Evolutionary conservation across 2,888 invertebrate species (phyloP), one percentile per base, ranked within the genome.

Genomic region (Cephus sareptanus): DNA sequence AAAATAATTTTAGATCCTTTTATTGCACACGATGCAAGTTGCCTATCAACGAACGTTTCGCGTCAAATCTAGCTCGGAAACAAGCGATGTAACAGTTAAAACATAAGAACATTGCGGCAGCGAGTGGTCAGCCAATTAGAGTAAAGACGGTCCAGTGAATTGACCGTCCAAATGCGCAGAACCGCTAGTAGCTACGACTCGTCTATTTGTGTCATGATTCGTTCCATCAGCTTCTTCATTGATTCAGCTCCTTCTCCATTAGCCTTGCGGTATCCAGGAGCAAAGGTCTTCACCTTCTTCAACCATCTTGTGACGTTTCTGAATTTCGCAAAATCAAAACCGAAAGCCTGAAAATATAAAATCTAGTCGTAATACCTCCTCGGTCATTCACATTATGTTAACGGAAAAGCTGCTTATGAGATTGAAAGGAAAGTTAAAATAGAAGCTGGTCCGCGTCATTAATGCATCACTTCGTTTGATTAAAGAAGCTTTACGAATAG

Each of bases 221-320:
- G 6, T 23, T 56, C 40, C 23, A 56, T 56, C 9, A 15, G 23
- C 9, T 56, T 84, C 80, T 86, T 89, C 13, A 89, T 74, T 4
- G 84, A 75, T 75, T 88, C 85, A 13, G 87, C 9, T 15, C 88
- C 89, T 69, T 89, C 89, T 0, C 78, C 92, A 77, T 93, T 93
- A 34, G 88, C 88, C 76, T 92, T 92, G 69, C 90, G 92, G 85
- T 94, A 95, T 74, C 94, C 95, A 13, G 94, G 94, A 56, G 94
- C 93, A 1, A 93, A 93, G 73, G 91, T 90, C 91, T 95, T 94
- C 77, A 93, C 92, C 81, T 93, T 93, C 33, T 93, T 93, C 86
- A 93, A 92, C 95, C 95, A 96, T 80, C 93, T 95, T 79, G 92
- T 91, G 76, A 97, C 93, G 86, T 97, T 96, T 74, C 93, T 90